These are phyloP conservation scores for Australoheros facetus DNA, from an alignment of 2,797 vertebrate species.

Conservation along the genomic window DNA sequence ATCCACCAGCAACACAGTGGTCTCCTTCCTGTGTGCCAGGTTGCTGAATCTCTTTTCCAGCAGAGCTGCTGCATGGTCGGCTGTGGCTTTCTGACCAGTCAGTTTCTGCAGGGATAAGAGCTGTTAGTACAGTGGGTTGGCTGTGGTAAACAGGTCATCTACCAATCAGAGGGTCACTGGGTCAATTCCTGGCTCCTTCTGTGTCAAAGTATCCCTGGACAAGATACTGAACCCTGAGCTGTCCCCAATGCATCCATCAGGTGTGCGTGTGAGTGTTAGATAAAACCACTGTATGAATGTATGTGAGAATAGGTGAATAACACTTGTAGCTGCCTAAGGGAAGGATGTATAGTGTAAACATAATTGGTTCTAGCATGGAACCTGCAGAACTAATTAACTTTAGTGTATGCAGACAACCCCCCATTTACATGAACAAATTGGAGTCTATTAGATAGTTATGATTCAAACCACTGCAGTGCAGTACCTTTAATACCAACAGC, in stretches of 20 bases:
- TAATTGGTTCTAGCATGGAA: too few relatives aligned
- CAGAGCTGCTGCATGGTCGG: constrained; percentile 88
- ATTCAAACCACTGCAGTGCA: too few relatives aligned
- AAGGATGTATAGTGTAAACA: too few relatives aligned
- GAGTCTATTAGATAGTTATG: too few relatives aligned
- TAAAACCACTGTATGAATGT: background rate
- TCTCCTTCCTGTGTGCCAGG: constrained; percentile 84
- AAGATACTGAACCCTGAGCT: background rate
- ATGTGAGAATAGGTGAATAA: too few relatives aligned
- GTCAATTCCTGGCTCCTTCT: too few relatives aligned
- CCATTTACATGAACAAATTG: too few relatives aligned
- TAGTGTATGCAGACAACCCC: too few relatives aligned
- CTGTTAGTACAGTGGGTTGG: background rate
- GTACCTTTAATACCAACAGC: too few relatives aligned
- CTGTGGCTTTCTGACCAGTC: constrained; percentile 91
- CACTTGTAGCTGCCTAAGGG: too few relatives aligned
- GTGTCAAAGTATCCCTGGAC: background rate
- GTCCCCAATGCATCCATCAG: background rate
- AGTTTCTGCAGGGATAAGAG: constrained; percentile 81
- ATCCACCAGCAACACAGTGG: constrained; percentile 91
- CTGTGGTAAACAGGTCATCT: background rate
- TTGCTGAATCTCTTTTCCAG: constrained; percentile 88
- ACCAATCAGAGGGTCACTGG: too few relatives aligned
- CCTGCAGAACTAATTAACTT: too few relatives aligned
- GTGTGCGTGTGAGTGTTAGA: background rate